phyloP scores from a whole-genome alignment of 2,113 vertebrate genomes.

The Grantiella picta region DNA sequence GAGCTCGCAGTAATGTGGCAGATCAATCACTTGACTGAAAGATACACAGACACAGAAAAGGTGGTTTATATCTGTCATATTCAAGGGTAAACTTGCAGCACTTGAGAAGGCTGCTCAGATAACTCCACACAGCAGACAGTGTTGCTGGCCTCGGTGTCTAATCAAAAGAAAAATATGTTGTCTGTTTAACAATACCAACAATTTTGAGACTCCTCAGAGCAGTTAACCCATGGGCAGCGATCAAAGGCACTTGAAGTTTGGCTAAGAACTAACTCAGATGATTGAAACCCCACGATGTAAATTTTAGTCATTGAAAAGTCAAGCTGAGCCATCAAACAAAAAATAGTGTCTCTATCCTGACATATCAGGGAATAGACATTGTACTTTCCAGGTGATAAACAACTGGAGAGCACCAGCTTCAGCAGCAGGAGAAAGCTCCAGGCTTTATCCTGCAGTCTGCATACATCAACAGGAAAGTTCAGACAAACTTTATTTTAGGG shows the following conservation, averaged over 20 bases:
- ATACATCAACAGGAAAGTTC: neutral
- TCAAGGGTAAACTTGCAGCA: conserved; percentile 70
- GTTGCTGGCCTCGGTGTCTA: conserved; percentile 47
- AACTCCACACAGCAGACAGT: conserved; percentile 56
- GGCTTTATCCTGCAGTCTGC: neutral
- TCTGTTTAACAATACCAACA: conserved; percentile 62
- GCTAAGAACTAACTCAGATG: neutral
- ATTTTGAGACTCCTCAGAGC: neutral
- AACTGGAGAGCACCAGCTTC: neutral
- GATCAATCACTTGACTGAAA: conserved; percentile 65
- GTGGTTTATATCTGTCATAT: conserved; percentile 65
- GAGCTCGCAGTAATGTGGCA: conserved; percentile 7
- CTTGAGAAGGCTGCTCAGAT: conserved; percentile 9
- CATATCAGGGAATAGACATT: conserved; percentile 5
- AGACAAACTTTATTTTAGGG: neutral
- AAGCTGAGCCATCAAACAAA: conserved; percentile 27
- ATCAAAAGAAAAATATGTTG: conserved; percentile 64
- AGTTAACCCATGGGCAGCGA: neutral
- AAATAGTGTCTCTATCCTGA: neutral
- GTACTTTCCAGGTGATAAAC: conserved; percentile 21
- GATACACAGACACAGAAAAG: conserved; percentile 53
- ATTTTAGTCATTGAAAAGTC: conserved; percentile 45
- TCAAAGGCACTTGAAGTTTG: conserved; percentile 27
- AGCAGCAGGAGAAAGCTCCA: neutral
- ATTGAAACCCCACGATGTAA: conserved; percentile 9